These are phyloP conservation scores for Semotilus atromaculatus DNA, from an alignment of 2,797 vertebrate species.

Conservation along the genomic window DNA sequence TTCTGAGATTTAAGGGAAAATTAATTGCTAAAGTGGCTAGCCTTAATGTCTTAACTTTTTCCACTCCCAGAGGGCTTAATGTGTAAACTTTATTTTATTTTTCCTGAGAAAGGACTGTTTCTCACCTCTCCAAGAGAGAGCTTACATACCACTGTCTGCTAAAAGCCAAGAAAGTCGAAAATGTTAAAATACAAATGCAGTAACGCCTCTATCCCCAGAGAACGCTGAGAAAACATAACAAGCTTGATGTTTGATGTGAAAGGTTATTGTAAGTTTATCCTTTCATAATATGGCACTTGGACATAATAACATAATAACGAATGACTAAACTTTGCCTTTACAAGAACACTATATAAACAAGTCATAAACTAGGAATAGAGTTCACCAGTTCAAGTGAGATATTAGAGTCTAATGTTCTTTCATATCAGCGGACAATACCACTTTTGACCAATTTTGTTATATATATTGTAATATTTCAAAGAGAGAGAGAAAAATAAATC, in stretches of 20 bases:
- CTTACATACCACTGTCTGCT: not conserved
- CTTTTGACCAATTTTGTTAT: too few relatives aligned
- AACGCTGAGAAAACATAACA: constrained; percentile 41
- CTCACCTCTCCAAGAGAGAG: constrained; percentile 47
- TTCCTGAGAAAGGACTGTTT: constrained; percentile 58
- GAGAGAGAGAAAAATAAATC: too few relatives aligned
- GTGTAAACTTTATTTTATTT: constrained; percentile 32
- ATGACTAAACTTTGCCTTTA: not conserved
- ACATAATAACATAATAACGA: not conserved
- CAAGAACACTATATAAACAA: too few relatives aligned
- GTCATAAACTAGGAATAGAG: not conserved
- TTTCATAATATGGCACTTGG: not conserved
- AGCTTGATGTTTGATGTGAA: not conserved
- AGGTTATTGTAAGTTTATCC: not conserved
- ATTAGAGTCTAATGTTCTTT: not conserved
- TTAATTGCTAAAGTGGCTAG: constrained; percentile 66
- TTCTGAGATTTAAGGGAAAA: constrained; percentile 72
- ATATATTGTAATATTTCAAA: not conserved
- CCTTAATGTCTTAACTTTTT: constrained; percentile 70
- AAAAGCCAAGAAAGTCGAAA: constrained; percentile 4
- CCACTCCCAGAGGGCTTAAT: constrained; percentile 61
- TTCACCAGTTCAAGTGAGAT: not conserved
- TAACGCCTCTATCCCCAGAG: constrained; percentile 7
- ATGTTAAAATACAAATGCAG: constrained; percentile 32
- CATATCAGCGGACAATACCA: not conserved